Base-by-base conservation (phyloP, 2,797 vertebrate genomes). In the Denticeps clupeoides region DNA sequence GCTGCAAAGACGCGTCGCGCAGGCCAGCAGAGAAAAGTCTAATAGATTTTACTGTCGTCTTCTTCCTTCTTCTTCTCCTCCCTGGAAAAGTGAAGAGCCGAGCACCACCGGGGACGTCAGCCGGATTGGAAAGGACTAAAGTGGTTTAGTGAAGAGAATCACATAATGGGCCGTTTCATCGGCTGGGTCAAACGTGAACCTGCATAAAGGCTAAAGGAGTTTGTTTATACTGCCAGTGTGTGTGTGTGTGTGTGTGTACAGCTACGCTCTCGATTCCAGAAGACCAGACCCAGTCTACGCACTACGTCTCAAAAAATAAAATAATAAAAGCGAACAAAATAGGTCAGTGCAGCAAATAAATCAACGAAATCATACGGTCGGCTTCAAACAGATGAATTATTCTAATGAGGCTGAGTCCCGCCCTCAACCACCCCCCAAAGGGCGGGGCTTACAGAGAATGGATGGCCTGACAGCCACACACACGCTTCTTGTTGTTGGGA, bases 1-100 rank as follows among this genome's bases (percentile, higher is more conserved):
- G 79, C 72, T 70, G 73, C 73, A 73, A 73, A 85, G 78, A 84
- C 75, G 79, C 85, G 80, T 70, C 31, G 45, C 70, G 68, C 69
- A 67, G 63, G 59, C 69, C 76, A 77, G 43, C 47, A 64, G 73
- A 77, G 70, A 61, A 24, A 51, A 46, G 45, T 27, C 37, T 32
- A 22, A 23, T 32, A 7, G n/a, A 40, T 26, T 22, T 40, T 48
- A 37, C 46, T 26, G 18, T 47, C 33, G 48, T 16, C 19, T 64
- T 74, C 77, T 47, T 25, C 38, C 33, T 41, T 29, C 9, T 18
- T 52, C 50, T 33, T 15, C 19, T 37, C 49, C 42, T 49, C 26
- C 15, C 16, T 26, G 42, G 37, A 10, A 38, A 55, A 76, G 60
- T 58, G 37, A 58, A 53, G 49, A 46, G n/a, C 41, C n/a, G n/a